phyloP scores from a whole-genome alignment of 2,113 vertebrate genomes.

The Stomatorhinus ivindoensis region DNA sequence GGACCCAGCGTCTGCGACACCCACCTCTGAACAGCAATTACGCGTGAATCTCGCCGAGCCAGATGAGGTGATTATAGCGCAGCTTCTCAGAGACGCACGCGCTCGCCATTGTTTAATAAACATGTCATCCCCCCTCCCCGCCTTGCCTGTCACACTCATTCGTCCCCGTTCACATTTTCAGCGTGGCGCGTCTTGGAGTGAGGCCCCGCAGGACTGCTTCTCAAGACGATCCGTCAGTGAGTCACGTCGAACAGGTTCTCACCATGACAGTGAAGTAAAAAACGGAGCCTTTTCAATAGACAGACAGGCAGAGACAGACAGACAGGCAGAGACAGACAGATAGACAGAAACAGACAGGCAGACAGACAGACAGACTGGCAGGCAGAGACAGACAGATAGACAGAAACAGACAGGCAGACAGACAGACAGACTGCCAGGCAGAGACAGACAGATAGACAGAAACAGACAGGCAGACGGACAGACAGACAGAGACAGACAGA shows the following conservation, averaged over 20 bases:
- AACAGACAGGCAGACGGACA: background rate
- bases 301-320: background rate
- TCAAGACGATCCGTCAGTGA: background rate
- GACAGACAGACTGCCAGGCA: background rate
- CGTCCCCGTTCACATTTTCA: background rate
- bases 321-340: too few species aligned
- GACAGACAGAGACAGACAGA: too few species aligned
- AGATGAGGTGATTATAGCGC: background rate
- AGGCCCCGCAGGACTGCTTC: background rate
- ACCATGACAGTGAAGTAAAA: background rate
- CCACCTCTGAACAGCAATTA: background rate
- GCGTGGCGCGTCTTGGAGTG: background rate
- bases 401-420: background rate
- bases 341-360: background rate
- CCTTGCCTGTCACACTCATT: background rate
- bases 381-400: background rate
- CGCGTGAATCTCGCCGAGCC: background rate
- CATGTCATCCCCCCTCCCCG: background rate
- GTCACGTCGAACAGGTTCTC: background rate
- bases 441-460: background rate
- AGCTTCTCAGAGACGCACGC: background rate
- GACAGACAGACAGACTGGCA: background rate
- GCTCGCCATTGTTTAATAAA: constrained; percentile 7
- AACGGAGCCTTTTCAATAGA: background rate
- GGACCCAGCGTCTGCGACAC: background rate